Conservation (phyloP, 2,797 vertebrate species). For the Melopsittacus undulatus region DNA sequence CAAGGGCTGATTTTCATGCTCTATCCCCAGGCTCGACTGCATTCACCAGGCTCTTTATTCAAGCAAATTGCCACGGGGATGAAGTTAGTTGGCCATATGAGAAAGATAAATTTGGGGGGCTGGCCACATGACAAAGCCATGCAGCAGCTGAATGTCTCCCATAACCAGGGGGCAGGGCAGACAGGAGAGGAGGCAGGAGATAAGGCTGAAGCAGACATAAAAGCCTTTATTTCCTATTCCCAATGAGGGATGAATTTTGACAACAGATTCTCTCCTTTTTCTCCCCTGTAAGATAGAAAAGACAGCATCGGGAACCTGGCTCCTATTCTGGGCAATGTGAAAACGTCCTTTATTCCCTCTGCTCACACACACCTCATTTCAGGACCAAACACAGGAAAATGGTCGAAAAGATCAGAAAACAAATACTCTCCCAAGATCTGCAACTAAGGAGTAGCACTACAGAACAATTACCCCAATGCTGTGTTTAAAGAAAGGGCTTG, state of each 20-base stretch:
- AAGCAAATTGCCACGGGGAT: constrained; percentile 39
- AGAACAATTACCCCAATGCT: not conserved
- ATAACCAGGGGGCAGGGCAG: not conserved
- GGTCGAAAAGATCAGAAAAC: not conserved
- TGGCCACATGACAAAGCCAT: not conserved
- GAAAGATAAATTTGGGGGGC: constrained; percentile 7
- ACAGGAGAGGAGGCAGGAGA: not conserved
- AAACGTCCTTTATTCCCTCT: not conserved
- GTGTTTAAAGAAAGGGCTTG: not conserved
- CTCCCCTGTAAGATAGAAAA: not conserved
- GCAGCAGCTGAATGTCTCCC: not conserved
- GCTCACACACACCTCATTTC: not conserved
- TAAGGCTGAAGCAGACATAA: not conserved
- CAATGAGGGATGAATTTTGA: not conserved
- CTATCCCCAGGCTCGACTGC: not conserved
- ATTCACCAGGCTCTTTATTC: constrained; percentile 25
- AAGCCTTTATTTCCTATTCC: not conserved
- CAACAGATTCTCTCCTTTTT: not conserved
- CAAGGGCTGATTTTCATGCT: not conserved
- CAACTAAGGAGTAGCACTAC: not conserved
- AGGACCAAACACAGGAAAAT: not conserved
- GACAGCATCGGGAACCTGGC: not conserved
- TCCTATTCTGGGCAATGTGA: not conserved
- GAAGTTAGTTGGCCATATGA: constrained; percentile 27
- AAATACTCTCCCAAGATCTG: not conserved